Conservation (phyloP, 2,797 vertebrate species). For the Syngnathus rostellatus region DNA sequence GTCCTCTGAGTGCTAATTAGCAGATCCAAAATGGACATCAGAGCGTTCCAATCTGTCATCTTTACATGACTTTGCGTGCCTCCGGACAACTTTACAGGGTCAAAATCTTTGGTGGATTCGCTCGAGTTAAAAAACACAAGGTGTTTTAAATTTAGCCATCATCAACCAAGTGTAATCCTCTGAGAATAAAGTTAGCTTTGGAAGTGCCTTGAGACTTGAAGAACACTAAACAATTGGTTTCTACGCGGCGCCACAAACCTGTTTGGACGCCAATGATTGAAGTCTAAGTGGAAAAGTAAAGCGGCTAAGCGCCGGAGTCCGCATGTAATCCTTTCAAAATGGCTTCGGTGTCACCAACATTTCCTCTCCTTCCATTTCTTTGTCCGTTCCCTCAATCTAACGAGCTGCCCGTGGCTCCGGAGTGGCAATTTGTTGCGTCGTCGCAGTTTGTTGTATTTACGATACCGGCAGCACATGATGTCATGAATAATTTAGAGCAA, state of each 20-base stretch:
- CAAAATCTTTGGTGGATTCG: not conserved
- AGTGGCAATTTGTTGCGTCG: not conserved
- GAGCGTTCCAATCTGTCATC: not conserved
- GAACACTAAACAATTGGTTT: not conserved
- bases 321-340: slow-evolving; percentile 5
- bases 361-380: not conserved
- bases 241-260: not conserved
- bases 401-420: not conserved
- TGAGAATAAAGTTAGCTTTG: too few relatives aligned
- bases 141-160: too few relatives aligned
- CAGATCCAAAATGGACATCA: not conserved
- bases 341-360: not conserved
- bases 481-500: slow-evolving; percentile 1
- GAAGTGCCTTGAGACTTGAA: not conserved
- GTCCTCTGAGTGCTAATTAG: slow-evolving; percentile 5
- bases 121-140: not conserved
- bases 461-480: not conserved
- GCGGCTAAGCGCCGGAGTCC: not conserved
- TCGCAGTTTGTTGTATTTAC: not conserved
- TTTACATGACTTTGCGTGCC: slow-evolving; percentile 1
- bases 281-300: not conserved
- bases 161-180: too few relatives aligned
- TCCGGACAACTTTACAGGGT: not conserved
- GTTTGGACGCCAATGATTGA: not conserved
- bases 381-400: not conserved